Conservation (phyloP, 1,140 invertebrate genomes). For the Sesamia nonagrioides region DNA sequence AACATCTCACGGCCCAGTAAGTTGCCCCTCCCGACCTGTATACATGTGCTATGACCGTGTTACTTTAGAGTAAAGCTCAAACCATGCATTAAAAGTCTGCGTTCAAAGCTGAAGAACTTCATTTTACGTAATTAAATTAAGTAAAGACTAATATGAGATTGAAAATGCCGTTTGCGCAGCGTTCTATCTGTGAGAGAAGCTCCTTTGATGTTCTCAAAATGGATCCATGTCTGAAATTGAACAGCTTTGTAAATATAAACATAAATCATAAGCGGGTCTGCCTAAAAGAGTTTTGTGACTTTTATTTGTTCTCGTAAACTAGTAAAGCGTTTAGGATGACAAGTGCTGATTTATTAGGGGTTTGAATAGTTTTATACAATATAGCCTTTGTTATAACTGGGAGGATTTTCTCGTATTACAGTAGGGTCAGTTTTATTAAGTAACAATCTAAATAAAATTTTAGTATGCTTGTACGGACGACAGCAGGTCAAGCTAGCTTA, state of each 20-base stretch:
- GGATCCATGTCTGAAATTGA: neutral
- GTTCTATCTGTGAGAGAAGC: neutral
- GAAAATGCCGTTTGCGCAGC: neutral
- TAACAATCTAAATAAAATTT: neutral
- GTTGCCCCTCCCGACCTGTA: neutral
- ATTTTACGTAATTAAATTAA: neutral
- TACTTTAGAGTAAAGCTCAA: neutral
- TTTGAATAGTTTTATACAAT: neutral
- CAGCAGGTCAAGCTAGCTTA: no score
- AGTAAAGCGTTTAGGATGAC: constrained; percentile 2
- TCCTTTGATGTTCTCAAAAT: constrained; percentile 6
- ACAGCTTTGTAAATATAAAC: constrained; percentile 13
- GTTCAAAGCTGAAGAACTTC: neutral
- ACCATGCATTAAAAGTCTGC: neutral
- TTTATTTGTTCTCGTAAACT: neutral
- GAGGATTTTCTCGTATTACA: neutral
- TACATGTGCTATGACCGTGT: neutral
- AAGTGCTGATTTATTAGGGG: neutral
- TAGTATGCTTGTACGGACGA: no score
- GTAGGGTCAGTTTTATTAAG: no score
- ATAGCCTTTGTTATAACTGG: neutral
- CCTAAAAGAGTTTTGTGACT: constrained; percentile 5
- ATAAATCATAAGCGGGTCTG: constrained; percentile 13
- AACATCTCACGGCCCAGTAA: constrained; percentile 16
- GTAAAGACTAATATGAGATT: neutral